A percentile compares a stretch with the other conserved stretches of the same genome.
Evolutionary conservation across 2,113 vertebrate genomes (phyloP).

Genomic region (Catharus minimus): DNA sequence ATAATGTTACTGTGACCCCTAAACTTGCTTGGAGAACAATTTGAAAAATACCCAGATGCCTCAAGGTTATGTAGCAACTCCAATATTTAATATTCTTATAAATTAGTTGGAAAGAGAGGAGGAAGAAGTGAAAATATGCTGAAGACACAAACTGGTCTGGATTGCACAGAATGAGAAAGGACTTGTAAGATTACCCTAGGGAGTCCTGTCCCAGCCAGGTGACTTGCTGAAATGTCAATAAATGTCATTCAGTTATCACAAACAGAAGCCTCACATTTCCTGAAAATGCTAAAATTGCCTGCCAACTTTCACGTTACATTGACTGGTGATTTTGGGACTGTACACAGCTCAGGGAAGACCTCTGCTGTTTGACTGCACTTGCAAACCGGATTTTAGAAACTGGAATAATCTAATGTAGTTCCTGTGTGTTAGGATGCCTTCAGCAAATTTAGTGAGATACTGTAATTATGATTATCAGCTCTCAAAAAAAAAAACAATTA

Average conservation of each 20-base stretch:
- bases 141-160: not conserved
- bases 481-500: not conserved
- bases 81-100: not conserved
- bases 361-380: constrained; percentile 42
- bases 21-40: not conserved
- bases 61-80: not conserved
- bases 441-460: not conserved
- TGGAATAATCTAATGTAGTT: not conserved
- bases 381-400: not conserved
- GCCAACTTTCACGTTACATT: not conserved
- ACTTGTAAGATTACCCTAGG: not conserved
- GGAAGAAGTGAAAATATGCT: not conserved
- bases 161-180: not conserved
- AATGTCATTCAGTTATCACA: not conserved
- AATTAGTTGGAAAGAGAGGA: not conserved
- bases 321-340: not conserved
- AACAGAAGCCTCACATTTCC: not conserved
- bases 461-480: not conserved
- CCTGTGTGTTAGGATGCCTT: not conserved
- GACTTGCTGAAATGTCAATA: not conserved
- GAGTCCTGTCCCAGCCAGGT: not conserved
- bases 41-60: not conserved
- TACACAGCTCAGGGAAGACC: constrained; percentile 49
- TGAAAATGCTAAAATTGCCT: not conserved
- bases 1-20: not conserved